Percentiles rank a stretch among this genome's conserved stretches.
Conservation (phyloP, 2,113 vertebrate genomes). For the Maccullochella peelii region DNA sequence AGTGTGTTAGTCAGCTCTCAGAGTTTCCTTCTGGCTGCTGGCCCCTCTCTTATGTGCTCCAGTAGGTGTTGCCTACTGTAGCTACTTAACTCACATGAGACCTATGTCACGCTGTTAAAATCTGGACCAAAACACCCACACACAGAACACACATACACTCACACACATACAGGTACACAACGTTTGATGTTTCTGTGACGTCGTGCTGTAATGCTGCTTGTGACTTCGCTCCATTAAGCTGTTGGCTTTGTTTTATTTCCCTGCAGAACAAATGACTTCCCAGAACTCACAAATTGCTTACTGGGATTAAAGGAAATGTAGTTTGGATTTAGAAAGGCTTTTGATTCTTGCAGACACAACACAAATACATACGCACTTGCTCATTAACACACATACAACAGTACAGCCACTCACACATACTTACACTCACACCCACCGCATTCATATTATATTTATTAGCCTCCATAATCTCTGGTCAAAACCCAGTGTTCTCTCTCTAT, state of each 20-base stretch:
- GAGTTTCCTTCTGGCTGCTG: constrained; percentile 19
- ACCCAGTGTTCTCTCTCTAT: not conserved
- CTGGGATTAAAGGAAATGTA: constrained; percentile 70
- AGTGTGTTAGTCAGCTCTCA: constrained; percentile 22
- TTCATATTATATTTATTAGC: constrained; percentile 1
- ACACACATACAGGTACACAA: not conserved
- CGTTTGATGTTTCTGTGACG: constrained; percentile 8
- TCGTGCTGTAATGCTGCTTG: constrained; percentile 15
- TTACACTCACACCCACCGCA: not conserved
- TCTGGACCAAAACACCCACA: constrained; percentile 9
- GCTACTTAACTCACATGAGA: constrained; percentile 1
- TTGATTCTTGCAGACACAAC: constrained; percentile 21
- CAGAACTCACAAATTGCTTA: constrained; percentile 64
- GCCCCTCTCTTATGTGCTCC: constrained; percentile 27
- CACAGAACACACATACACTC: not conserved
- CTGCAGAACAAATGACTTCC: constrained; percentile 65
- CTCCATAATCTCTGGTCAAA: constrained; percentile 7
- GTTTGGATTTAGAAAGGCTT: constrained; percentile 60
- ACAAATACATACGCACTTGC: constrained; percentile 17
- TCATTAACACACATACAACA: constrained; percentile 12
- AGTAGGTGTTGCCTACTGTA: constrained; percentile 4
- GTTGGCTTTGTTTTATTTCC: constrained; percentile 62
- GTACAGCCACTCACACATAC: not conserved
- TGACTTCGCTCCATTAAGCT: constrained; percentile 56
- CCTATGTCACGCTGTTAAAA: not conserved